Conservation (phyloP, 2,888 invertebrate species). For the Spilosoma lubricipeda region DNA sequence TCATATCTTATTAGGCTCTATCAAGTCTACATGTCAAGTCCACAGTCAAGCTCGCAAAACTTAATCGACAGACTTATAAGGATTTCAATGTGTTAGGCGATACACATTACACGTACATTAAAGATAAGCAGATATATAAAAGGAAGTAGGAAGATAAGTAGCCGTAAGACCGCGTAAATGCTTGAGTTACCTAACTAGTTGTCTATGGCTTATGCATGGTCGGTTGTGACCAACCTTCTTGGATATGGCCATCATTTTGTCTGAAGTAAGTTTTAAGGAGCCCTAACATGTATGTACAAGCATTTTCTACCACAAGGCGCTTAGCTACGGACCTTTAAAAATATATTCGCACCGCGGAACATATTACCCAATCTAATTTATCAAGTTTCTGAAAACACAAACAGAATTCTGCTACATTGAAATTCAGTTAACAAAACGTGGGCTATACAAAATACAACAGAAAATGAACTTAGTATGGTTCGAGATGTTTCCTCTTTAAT, state of each 20-base stretch:
- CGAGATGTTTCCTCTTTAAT: background rate
- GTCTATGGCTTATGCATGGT: background rate
- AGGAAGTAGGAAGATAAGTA: background rate
- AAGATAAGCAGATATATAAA: no score
- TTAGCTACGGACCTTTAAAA: background rate
- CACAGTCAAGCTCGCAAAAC: no score
- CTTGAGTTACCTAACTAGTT: background rate
- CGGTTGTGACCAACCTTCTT: background rate
- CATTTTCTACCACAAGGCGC: no score
- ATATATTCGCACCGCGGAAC: background rate
- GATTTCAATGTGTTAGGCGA: no score
- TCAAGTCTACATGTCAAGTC: background rate
- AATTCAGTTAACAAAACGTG: constrained; percentile 3
- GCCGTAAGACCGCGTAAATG: background rate
- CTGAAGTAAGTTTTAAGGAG: background rate
- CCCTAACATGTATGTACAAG: background rate
- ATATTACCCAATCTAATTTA: constrained; percentile 2
- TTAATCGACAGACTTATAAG: no score
- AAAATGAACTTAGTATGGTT: constrained; percentile 1
- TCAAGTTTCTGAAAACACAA: constrained; percentile 8
- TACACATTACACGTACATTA: no score
- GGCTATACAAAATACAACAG: constrained; percentile 1
- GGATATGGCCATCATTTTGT: background rate
- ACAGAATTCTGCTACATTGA: constrained; percentile 4
- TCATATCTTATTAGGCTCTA: no score